These are phyloP conservation scores for Alces alces DNA, from an alignment of 2,113 vertebrate species.

Conservation along the genomic window DNA sequence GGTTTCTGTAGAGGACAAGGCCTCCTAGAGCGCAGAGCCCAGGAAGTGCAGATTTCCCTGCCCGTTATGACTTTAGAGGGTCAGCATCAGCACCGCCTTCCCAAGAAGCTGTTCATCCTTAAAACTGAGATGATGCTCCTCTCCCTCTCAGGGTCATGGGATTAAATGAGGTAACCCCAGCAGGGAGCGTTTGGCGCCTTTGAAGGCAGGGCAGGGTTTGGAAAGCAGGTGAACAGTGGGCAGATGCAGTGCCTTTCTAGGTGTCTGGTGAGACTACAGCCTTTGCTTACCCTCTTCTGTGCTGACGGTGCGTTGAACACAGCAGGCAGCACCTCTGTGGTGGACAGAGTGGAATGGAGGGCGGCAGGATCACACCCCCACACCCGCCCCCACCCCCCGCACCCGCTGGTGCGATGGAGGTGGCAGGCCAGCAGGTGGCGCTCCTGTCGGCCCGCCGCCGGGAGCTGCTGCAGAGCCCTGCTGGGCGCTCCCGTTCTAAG, in stretches of 20 bases:
- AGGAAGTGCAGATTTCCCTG: neutral
- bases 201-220: neutral
- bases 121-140: neutral
- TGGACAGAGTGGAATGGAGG: neutral
- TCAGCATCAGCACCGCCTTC: neutral
- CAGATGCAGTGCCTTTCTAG: neutral
- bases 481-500: neutral
- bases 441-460: neutral
- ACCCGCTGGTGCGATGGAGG: neutral
- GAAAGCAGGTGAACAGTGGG: neutral
- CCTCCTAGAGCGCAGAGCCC: neutral
- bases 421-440: neutral
- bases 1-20: neutral
- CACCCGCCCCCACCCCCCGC: accelerated
- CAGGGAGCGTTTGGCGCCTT: neutral
- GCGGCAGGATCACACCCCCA: neutral
- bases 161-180: neutral
- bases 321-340: neutral
- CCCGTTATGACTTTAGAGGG: neutral
- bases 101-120: neutral
- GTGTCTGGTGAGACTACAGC: neutral
- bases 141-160: neutral
- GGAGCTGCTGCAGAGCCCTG: neutral
- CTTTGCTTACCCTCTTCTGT: neutral
- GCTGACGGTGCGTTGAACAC: neutral